phyloP scores from a whole-genome alignment of 35 echinoderm and acorn worm species.

The Anneissia japonica region DNA sequence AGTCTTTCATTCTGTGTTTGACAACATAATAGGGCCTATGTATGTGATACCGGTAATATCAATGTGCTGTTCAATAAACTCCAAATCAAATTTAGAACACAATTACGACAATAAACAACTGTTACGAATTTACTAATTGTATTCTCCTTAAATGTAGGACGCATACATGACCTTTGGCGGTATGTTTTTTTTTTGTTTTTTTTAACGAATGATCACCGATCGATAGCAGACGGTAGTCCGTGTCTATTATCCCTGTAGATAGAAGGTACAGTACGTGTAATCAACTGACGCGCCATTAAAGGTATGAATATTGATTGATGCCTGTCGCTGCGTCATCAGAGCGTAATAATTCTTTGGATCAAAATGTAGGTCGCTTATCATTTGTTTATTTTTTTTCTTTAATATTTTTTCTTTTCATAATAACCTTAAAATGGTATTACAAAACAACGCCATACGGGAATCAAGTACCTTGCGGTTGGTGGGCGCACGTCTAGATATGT shows the following conservation, averaged over 20 bases:
- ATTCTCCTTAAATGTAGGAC: neutral
- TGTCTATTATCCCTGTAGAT: neutral
- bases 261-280: neutral
- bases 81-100: neutral
- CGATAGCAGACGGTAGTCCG: neutral
- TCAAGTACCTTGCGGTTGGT: too few relatives aligned
- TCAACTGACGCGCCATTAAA: neutral
- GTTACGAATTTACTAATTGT: neutral
- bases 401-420: too few relatives aligned
- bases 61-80: too few relatives aligned
- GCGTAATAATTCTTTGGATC: neutral
- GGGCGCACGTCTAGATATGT: too few relatives aligned
- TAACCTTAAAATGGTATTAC: too few relatives aligned
- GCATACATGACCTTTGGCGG: neutral
- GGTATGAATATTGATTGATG: neutral
- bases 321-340: neutral
- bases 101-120: neutral
- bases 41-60: neutral
- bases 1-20: too few relatives aligned
- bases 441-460: too few relatives aligned
- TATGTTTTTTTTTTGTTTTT: neutral
- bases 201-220: neutral
- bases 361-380: neutral
- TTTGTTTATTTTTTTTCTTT: too few relatives aligned
- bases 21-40: too few relatives aligned